Evolutionary conservation across 2,113 vertebrate genomes (phyloP), one percentile per base, ranked within the genome.

Genomic region (Speoplatyrhinus poulsoni): DNA sequence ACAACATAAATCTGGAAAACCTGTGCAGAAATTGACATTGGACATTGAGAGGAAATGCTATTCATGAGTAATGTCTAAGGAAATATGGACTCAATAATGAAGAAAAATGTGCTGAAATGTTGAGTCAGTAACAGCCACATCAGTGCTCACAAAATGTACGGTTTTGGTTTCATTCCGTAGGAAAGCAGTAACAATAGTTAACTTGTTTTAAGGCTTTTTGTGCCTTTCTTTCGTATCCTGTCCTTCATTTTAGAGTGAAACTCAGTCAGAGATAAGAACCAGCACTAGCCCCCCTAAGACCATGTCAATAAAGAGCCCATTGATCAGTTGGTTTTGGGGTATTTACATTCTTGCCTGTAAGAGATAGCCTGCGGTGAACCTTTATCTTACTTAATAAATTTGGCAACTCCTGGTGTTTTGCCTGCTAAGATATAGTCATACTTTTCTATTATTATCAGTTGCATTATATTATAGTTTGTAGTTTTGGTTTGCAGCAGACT

Each of bases 201-300:
- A 32, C 63, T 92, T 92, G 89, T 92, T 85, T 70, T 26, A 11
- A 47, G 54, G 46, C 72, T 79, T 75, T 60, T 36, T 77, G 76
- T 68, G 60, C 19, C 56, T 61, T 75, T 59, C 47, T 70, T 59
- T 75, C 82, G 71, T 78, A 62, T 69, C 65, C 64, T 41, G 64
- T 50, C 26, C 41, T 77, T 70, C 65, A 60, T 75, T 73, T 69
- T 17, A 72, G 61, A 79, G 70, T 52, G 90, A 88, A 90, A 91
- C 77, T 54, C 60, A 88, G 76, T 73, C 76, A 19, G 60, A 88
- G 76, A 89, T 85, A 86, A 90, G 81, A 64, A 74, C 72, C 50
- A 78, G 33, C 70, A 54, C 16, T 19, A 70, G 48, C 73, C 73
- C 60, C 67, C 72, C 17, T 0, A 13, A 76, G 69, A 50, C 74